A percentile compares a stretch with the other conserved stretches of the same genome.
These are phyloP conservation scores for Drosophila cardini DNA, from an alignment of 1,140 invertebrate genomes.

Conservation along the genomic window DNA sequence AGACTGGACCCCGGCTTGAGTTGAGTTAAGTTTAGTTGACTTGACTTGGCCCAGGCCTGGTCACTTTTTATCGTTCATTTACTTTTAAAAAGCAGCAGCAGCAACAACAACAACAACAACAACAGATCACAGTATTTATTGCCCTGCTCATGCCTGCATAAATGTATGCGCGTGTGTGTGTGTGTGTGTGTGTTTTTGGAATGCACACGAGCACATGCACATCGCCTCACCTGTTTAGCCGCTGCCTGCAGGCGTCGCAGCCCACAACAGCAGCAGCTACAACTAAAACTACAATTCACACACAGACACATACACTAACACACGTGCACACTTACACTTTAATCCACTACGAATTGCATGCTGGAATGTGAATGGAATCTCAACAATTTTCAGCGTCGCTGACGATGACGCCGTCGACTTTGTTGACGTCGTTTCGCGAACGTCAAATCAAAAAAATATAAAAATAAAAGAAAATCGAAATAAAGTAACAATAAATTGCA, in stretches of 20 bases:
- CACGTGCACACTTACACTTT: constrained; percentile 16
- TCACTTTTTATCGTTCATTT: constrained; percentile 80
- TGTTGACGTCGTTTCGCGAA: constrained; percentile 38
- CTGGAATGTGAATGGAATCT: constrained; percentile 85
- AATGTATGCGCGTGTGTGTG: constrained; percentile 34
- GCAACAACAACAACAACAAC: constrained; percentile 45
- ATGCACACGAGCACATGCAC: constrained; percentile 73
- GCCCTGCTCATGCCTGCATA: constrained; percentile 60
- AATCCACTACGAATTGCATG: constrained; percentile 84
- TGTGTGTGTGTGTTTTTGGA: constrained; percentile 65
- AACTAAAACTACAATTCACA: constrained; percentile 47
- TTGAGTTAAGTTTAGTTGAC: constrained; percentile 19
- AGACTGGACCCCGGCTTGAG: constrained; percentile 22
- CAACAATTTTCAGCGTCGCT: constrained; percentile 82
- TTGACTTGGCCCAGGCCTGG: constrained; percentile 47
- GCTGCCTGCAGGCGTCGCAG: constrained; percentile 61
- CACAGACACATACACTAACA: constrained; percentile 30
- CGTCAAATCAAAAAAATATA: constrained; percentile 37
- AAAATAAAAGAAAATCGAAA: constrained; percentile 14
- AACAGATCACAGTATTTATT: constrained; percentile 68
- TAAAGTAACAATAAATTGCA: constrained; percentile 43
- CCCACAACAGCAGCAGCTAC: constrained; percentile 52
- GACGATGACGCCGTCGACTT: constrained; percentile 74
- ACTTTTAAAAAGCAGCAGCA: constrained; percentile 71
- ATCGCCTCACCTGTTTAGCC: constrained; percentile 77